Evolutionary conservation across 2,888 invertebrate genomes (phyloP).

Genomic region (Stenotaenia linearis): DNA sequence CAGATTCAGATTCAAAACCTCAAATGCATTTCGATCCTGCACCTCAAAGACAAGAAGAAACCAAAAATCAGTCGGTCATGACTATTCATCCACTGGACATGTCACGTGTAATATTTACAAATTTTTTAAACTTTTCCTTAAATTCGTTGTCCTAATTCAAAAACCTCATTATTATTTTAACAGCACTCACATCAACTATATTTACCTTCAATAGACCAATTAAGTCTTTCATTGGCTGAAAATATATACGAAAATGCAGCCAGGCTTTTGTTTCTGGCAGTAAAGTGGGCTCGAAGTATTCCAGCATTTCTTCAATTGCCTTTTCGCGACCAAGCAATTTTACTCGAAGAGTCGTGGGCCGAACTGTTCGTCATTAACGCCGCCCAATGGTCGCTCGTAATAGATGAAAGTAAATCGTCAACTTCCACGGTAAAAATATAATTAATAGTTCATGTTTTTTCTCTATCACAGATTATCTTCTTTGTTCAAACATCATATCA

Average conservation of each 20-base stretch:
- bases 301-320: conserved; percentile 67
- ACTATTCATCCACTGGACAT: neutral
- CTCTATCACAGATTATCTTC: conserved; percentile 43
- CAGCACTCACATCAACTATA: conserved; percentile 3
- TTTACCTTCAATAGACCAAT: conserved; percentile 5
- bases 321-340: conserved; percentile 63
- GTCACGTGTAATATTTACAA: neutral
- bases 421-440: too few relatives aligned
- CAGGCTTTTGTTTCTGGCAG: conserved; percentile 66
- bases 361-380: conserved; percentile 76
- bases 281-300: conserved; percentile 74
- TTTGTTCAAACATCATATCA: conserved; percentile 51
- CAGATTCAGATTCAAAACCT: neutral
- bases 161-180: neutral
- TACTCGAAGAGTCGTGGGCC: conserved; percentile 74
- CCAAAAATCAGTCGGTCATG: neutral
- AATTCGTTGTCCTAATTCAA: too few relatives aligned
- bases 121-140: too few relatives aligned
- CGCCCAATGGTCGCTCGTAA: conserved; percentile 69
- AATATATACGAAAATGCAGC: conserved; percentile 58
- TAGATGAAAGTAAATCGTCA: conserved; percentile 63
- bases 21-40: neutral
- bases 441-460: neutral
- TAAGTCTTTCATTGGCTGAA: conserved; percentile 53
- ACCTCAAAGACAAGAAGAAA: neutral